These are phyloP conservation scores for Rhopilema esculentum DNA, from an alignment of 30 jellyfish, hydroid and myxozoan genomes.

Conservation along the genomic window DNA sequence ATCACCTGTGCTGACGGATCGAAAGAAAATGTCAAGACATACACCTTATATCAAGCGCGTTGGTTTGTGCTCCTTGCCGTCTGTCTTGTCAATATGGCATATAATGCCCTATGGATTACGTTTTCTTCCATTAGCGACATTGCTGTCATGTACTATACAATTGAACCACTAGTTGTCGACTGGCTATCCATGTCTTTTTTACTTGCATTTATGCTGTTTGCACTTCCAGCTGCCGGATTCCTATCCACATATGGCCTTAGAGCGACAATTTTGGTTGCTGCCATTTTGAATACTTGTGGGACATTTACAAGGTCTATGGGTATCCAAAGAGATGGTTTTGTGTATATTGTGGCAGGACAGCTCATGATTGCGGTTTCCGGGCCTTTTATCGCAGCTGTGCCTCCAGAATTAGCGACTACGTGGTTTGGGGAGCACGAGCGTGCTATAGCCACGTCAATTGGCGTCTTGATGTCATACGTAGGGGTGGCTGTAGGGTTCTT, in stretches of 20 bases:
- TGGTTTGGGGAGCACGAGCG: conserved; percentile 88
- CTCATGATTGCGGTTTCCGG: conserved; percentile 63
- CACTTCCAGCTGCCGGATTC: conserved; percentile 72
- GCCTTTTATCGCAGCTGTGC: conserved; percentile 63
- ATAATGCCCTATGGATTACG: conserved; percentile 69
- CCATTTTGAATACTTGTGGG: conserved; percentile 67
- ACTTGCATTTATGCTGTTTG: conserved; percentile 58
- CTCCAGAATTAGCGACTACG: conserved; percentile 74
- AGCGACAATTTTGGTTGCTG: conserved; percentile 54
- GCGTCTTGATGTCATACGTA: conserved; percentile 68
- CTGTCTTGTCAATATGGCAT: conserved; percentile 47
- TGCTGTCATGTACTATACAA: conserved; percentile 56
- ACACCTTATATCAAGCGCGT: conserved; percentile 49
- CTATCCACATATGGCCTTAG: conserved; percentile 71
- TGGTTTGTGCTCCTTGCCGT: conserved; percentile 74
- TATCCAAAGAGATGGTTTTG: conserved; percentile 41
- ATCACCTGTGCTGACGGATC: neutral
- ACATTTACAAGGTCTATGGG: conserved; percentile 62
- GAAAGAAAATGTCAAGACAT: neutral
- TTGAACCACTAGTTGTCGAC: conserved; percentile 61
- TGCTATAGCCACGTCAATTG: conserved; percentile 80
- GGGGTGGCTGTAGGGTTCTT: conserved; percentile 81
- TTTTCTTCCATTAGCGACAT: conserved; percentile 75
- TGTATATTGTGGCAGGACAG: conserved; percentile 61
- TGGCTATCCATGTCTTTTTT: conserved; percentile 71